These are phyloP conservation scores for Eufriesea mexicana DNA, from an alignment of 1,140 invertebrate genomes.

Conservation along the genomic window DNA sequence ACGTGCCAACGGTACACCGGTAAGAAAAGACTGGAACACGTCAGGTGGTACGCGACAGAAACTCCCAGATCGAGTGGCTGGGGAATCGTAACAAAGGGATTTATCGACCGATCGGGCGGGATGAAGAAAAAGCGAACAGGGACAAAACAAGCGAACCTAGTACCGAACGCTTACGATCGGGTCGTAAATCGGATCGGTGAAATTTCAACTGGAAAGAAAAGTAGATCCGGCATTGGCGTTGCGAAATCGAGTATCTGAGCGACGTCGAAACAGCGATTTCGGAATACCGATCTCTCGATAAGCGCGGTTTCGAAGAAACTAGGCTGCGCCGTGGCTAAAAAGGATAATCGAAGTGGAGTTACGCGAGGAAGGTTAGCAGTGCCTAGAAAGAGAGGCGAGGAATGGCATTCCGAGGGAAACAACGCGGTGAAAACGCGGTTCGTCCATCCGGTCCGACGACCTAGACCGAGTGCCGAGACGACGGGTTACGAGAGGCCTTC, in stretches of 20 bases:
- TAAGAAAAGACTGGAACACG: slow-evolving; percentile 5
- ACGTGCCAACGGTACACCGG: too few species aligned
- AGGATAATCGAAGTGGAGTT: neutral
- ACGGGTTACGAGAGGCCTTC: slow-evolving; percentile 73
- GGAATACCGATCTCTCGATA: neutral
- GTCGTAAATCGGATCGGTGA: neutral
- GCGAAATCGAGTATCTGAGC: neutral
- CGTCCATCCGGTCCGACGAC: slow-evolving; percentile 49
- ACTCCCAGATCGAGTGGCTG: slow-evolving; percentile 6
- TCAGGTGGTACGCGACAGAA: slow-evolving; percentile 10
- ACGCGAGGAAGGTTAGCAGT: neutral
- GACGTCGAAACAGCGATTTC: neutral
- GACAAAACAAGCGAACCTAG: neutral
- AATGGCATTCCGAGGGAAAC: neutral
- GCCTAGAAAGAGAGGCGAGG: neutral
- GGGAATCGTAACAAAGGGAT: slow-evolving; percentile 27
- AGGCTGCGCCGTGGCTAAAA: neutral
- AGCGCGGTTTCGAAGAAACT: neutral
- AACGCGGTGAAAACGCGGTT: slow-evolving; percentile 27
- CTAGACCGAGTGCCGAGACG: slow-evolving; percentile 65
- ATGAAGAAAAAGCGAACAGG: neutral
- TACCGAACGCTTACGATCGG: neutral
- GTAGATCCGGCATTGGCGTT: neutral
- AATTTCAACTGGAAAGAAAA: neutral
- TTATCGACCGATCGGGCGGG: neutral